phyloP scores from a whole-genome alignment of 1,140 invertebrate genomes.

The Drosophila erecta region DNA sequence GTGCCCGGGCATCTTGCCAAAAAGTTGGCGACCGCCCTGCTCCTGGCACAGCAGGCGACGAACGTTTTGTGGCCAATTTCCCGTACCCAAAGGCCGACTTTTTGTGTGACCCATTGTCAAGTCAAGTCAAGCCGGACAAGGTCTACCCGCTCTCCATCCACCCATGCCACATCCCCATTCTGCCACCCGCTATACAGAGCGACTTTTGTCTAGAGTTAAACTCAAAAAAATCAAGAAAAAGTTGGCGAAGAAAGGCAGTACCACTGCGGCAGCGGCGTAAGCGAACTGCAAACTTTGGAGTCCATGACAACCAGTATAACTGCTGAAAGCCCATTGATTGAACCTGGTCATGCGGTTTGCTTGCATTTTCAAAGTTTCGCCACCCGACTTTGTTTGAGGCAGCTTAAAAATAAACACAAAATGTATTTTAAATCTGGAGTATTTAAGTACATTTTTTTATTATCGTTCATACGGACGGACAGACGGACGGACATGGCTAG shows the following conservation, averaged over 20 bases:
- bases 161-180: background rate
- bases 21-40: constrained; percentile 48
- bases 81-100: constrained; percentile 43
- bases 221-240: constrained; percentile 14
- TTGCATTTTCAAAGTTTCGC: background rate
- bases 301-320: constrained; percentile 8
- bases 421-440: background rate
- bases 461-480: no score
- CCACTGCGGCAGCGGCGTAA: background rate
- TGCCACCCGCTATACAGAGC: background rate
- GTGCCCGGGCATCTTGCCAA: constrained; percentile 74
- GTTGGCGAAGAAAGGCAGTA: background rate
- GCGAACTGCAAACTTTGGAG: constrained; percentile 10
- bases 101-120: constrained; percentile 71
- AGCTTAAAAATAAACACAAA: background rate
- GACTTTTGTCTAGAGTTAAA: constrained; percentile 40
- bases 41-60: constrained; percentile 66
- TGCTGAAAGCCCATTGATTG: constrained; percentile 7
- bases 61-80: constrained; percentile 81
- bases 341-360: constrained; percentile 6
- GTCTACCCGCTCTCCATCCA: constrained; percentile 16
- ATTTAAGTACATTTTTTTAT: background rate
- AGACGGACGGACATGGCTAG: no score
- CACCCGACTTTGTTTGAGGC: background rate
- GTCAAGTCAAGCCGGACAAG: constrained; percentile 58